Base-by-base conservation (phyloP, 1,140 invertebrate genomes). In the Potamilus streckersoni region DNA sequence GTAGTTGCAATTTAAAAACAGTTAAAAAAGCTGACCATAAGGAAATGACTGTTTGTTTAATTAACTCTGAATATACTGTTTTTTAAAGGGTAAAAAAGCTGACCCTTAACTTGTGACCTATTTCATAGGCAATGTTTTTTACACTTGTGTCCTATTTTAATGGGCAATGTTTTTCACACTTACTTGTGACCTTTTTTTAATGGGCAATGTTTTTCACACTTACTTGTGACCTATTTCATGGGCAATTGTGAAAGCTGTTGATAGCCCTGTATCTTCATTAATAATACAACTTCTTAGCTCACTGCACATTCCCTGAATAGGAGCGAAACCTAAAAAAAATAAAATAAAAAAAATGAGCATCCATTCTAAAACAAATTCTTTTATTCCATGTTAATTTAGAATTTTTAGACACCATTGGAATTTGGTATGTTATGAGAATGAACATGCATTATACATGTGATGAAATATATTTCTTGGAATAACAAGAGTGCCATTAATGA, bases 221-320 rank as follows among this genome's bases (percentile, higher is more conserved):
- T 89, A 96, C 95, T 96, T 96, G 91, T 97, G 95, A 71, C 95
- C 95, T 84, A 97, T 91, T 90, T 97, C 95, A 87, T 97, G 95
- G 20, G 95, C 95, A 81, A 97, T 95, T 23, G 95, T 97, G 87
- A 96, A 95, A 12, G 95, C 95, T 71, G 96, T 91, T 82, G 94
- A 94, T 73, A 97, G 94, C 61, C 95, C 95, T 89, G 95, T 96
- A 91, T 97, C 95, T 88, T 96, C 95, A 85, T 96, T 96, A 78
- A 97, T 94, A 80, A 94, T 96, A 90, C 95, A 97, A 82, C 94
- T 96, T 66, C 94, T 92, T 84, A 94, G 93, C 15, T 94, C 93
- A 83, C 94, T 94, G 90, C 95, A 96, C 95, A 97, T 96, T 58
- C 95, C 95, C 12, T 94, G 94, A 71, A 96, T 94, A 89, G 96